A percentile compares a stretch with the other conserved stretches of the same genome.
Evolutionary conservation across 2,113 vertebrate species (phyloP).

Genomic region (Rhineura floridana): DNA sequence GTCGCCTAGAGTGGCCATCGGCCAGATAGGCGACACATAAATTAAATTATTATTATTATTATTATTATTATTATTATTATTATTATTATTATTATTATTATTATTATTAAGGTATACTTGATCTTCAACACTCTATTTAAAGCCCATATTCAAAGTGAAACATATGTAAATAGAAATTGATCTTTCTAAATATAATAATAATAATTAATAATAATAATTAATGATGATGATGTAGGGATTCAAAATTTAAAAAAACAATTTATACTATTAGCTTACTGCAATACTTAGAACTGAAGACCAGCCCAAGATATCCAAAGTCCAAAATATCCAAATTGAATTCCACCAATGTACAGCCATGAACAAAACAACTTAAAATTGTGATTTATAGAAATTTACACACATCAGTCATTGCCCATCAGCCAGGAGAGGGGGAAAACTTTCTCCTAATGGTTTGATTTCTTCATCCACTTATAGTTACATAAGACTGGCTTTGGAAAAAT

Average conservation of each 20-base stretch:
- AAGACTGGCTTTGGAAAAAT: not conserved
- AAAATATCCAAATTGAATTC: not conserved
- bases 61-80: no score
- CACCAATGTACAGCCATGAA: not conserved
- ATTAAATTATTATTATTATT: no score
- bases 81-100: no score
- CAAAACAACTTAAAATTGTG: not conserved
- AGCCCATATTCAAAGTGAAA: constrained; percentile 15
- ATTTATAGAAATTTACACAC: not conserved
- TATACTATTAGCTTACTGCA: not conserved
- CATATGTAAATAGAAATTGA: constrained; percentile 35
- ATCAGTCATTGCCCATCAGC: not conserved
- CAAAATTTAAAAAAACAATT: not conserved
- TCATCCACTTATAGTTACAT: not conserved
- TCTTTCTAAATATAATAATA: constrained; percentile 31
- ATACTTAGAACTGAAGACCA: constrained; percentile 5
- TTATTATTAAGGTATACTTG: constrained; percentile 17
- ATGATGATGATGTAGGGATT: no score
- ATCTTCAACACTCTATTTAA: not conserved
- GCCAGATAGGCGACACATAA: no score
- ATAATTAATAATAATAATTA: no score
- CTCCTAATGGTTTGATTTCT: constrained; percentile 15
- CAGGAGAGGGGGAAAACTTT: not conserved
- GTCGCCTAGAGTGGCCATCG: no score
- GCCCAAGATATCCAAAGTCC: not conserved